These are phyloP conservation scores for Gibbula magus DNA, from an alignment of 2,888 invertebrate genomes.

Conservation along the genomic window DNA sequence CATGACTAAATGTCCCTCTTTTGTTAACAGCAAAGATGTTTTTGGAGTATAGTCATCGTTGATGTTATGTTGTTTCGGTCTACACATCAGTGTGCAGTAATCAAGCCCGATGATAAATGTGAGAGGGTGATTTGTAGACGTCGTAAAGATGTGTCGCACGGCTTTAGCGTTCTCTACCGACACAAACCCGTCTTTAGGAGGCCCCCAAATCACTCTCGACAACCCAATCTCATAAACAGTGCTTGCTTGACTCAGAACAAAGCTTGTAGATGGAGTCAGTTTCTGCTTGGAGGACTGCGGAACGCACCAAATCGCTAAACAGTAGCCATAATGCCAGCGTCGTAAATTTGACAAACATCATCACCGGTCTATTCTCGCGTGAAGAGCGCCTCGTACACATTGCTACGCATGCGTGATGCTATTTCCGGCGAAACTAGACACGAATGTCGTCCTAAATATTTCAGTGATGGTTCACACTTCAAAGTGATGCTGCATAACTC, in stretches of 20 bases:
- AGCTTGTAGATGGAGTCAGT: not conserved
- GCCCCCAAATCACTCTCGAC: not conserved
- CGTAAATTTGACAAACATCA: slow-evolving; percentile 11
- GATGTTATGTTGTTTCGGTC: too few species aligned
- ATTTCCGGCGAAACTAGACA: not conserved
- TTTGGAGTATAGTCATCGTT: too few species aligned
- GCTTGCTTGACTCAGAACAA: not conserved
- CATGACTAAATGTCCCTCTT: too few species aligned
- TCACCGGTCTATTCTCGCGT: slow-evolving; percentile 1
- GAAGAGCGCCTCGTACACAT: not conserved
- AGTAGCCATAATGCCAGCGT: not conserved
- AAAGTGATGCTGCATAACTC: not conserved
- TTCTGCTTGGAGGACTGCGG: not conserved
- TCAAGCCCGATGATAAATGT: too few species aligned
- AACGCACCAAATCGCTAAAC: not conserved
- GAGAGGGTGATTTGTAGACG: not conserved
- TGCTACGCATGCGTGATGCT: not conserved
- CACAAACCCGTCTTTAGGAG: not conserved
- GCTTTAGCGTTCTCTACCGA: not conserved
- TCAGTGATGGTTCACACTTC: not conserved
- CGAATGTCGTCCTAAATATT: not conserved
- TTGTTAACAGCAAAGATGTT: too few species aligned
- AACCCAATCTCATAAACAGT: not conserved
- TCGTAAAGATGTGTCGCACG: not conserved
- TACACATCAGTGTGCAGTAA: too few species aligned